These are phyloP conservation scores for Henicopernis longicauda DNA, from an alignment of 2,113 vertebrate genomes.

Conservation along the genomic window DNA sequence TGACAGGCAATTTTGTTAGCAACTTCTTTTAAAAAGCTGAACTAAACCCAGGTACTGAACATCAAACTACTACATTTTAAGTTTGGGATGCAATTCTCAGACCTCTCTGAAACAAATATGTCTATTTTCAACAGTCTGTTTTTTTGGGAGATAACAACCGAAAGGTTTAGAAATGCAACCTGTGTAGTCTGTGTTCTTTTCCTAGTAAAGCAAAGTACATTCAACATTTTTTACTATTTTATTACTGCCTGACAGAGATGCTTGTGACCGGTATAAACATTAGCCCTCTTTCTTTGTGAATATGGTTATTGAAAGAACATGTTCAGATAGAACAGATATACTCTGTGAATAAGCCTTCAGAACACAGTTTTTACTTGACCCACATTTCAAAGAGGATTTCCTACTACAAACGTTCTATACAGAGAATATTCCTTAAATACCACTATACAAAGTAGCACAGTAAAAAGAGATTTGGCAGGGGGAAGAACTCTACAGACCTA, in stretches of 20 bases:
- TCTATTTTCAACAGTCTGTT: not conserved
- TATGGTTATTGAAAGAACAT: not conserved
- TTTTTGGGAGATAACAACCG: accelerated
- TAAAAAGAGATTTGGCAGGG: not conserved
- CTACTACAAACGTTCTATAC: not conserved
- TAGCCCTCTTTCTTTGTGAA: not conserved
- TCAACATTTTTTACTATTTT: not conserved
- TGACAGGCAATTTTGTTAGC: not conserved
- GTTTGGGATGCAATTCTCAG: not conserved
- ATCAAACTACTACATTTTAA: not conserved
- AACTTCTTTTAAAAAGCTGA: not conserved
- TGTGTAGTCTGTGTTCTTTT: not conserved
- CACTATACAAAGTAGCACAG: not conserved
- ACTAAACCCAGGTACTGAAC: not conserved
- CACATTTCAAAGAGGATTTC: conserved; percentile 3
- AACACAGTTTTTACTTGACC: not conserved
- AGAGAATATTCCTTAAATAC: not conserved
- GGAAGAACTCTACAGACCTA: conserved; percentile 32
- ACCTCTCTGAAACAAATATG: not conserved
- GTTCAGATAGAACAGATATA: not conserved
- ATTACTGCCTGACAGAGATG: not conserved
- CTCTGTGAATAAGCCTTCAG: not conserved
- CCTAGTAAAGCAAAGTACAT: not conserved
- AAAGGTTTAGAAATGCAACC: not conserved
- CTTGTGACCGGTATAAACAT: not conserved